A percentile compares a stretch with the other conserved stretches of the same genome.
These are phyloP conservation scores for Liparis tanakae DNA, from an alignment of 2,797 vertebrate genomes.

Conservation along the genomic window DNA sequence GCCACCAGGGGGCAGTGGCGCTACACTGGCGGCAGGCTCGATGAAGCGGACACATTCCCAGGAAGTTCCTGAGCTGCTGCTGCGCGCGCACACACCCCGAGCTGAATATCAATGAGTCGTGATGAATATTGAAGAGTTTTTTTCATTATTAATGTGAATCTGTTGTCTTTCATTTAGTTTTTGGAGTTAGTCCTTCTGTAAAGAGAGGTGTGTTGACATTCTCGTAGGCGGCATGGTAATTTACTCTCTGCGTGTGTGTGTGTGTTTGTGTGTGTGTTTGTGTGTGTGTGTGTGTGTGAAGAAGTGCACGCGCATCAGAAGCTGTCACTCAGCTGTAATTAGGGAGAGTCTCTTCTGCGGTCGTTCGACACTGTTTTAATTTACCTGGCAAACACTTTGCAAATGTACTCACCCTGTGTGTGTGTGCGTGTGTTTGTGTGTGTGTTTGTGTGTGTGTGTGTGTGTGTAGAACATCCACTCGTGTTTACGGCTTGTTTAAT, in stretches of 20 bases:
- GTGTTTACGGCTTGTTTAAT: conserved; percentile 53
- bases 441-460: conserved; percentile 5
- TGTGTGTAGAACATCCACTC: conserved; percentile 12
- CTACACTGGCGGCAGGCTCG: conserved; percentile 34
- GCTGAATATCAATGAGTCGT: conserved; percentile 69
- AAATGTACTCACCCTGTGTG: conserved; percentile 30
- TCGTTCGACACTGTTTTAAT: conserved; percentile 63
- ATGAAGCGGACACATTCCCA: conserved; percentile 43
- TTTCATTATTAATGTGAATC: conserved; percentile 73
- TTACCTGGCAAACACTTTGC: conserved; percentile 62
- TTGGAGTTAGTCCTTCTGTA: conserved; percentile 65
- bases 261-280: conserved; percentile 2
- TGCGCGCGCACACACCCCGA: conserved; percentile 19
- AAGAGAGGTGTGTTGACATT: conserved; percentile 70
- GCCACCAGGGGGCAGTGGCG: conserved; percentile 78
- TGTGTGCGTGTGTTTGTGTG: conserved; percentile 17
- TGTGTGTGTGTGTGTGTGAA: background rate
- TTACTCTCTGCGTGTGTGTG: conserved; percentile 41
- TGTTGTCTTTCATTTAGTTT: conserved; percentile 73
- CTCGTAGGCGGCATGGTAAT: conserved; percentile 56
- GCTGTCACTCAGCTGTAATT: conserved; percentile 73
- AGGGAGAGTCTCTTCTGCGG: conserved; percentile 56
- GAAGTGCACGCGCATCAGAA: conserved; percentile 50
- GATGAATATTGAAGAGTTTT: conserved; percentile 76
- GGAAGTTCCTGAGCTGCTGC: conserved; percentile 55